Base-by-base conservation (phyloP, 2,888 invertebrate genomes). In the Stratiomys singularior region DNA sequence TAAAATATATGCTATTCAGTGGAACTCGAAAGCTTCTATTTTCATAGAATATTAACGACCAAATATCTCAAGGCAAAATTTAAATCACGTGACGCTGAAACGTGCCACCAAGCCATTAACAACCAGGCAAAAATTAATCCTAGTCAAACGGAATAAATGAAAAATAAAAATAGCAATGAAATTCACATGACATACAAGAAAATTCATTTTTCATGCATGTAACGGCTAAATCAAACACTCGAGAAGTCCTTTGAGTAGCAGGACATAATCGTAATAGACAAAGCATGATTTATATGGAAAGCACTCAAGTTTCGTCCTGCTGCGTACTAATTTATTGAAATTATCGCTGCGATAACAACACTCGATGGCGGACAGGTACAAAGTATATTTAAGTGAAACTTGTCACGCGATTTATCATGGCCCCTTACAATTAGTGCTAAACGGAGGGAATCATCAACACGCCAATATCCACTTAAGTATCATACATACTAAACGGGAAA, bases 371-470 rank as follows among this genome's bases (percentile, higher is more conserved):
- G 47, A 46, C 69, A 23, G 69, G 47, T 46, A 69, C 47, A 69
- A 23, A 69, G 25, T 69, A 5, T 9, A 25, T 9, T 69, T 47
- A 69, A 46, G 46, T 23, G 69, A 47, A 69, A 69, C 5, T 47
- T 3, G 69, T 44, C 69, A 69, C 47, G 69, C 69, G 28, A 69
- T 47, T 47, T 69, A 18, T 69, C 69, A 69, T 69, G 69, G 47
- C 47, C 69, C 30, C 44, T 47, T 47, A 69, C 69, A 46, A 69
- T 69, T 69, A 46, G 69, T 25, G 69, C 30, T 69, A 47, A 69
- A 69, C 47, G 47, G 23, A 46, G 23, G 23, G 25, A 69, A 69
- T 46, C 69, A 69, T 69, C 46, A 69, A 25, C 69, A 69, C 69
- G 69, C 69, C 13, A 69, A 23, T 69, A 25, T 69, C 69, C 69